phyloP scores from a whole-genome alignment of 2,888 invertebrate genomes.

The Gnatocerus cornutus region DNA sequence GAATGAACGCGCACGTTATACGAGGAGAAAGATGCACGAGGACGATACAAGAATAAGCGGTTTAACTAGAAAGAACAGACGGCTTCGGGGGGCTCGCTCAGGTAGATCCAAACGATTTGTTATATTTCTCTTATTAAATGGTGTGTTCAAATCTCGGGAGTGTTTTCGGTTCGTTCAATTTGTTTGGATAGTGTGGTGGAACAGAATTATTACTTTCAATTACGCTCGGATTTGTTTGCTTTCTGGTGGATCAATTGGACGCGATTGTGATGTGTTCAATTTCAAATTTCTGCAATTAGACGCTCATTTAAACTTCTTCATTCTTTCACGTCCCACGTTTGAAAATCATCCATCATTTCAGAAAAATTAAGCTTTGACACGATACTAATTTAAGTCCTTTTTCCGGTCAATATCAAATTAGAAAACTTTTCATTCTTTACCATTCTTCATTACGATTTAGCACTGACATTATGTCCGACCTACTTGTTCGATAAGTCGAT shows the following conservation, averaged over 20 bases:
- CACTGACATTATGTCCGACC: neutral
- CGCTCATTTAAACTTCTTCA: too few relatives aligned
- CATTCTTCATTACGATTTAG: neutral
- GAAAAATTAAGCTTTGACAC: too few relatives aligned
- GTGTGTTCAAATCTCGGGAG: neutral
- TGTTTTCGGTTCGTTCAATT: neutral
- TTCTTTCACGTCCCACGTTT: too few relatives aligned
- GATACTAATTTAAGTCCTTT: too few relatives aligned
- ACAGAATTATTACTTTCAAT: constrained; percentile 2
- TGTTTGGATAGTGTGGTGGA: constrained; percentile 4
- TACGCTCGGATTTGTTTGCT: neutral
- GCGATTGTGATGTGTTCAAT: neutral
- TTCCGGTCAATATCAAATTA: too few relatives aligned
- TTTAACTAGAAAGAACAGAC: constrained; percentile 22
- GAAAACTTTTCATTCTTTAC: too few relatives aligned
- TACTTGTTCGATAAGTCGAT: neutral
- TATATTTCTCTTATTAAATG: neutral
- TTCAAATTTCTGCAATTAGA: too few relatives aligned
- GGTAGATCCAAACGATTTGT: constrained; percentile 1
- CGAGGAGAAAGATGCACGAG: neutral
- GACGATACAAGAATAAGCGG: constrained; percentile 6
- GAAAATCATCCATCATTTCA: neutral
- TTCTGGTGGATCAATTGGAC: neutral
- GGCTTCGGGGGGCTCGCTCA: constrained; percentile 16
- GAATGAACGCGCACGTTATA: neutral